A percentile compares a stretch with the other conserved stretches of the same genome.
Evolutionary conservation across 2,113 vertebrate species (phyloP).

Genomic region (Melanerpes formicivorus): DNA sequence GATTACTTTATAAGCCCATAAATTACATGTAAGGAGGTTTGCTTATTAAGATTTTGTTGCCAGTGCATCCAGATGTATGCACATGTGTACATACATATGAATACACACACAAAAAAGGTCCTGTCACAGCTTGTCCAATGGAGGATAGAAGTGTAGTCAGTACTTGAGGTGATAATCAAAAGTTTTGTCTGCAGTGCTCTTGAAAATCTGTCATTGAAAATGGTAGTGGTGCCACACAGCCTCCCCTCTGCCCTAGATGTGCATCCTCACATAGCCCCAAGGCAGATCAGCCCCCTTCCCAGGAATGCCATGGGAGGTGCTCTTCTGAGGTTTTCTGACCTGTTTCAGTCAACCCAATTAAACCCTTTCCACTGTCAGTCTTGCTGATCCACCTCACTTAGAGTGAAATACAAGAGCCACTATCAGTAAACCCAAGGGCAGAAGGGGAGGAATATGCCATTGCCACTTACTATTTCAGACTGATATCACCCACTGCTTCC

Average conservation of each 20-base stretch:
- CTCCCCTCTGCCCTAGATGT: neutral
- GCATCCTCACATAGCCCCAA: rapidly evolving
- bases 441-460: neutral
- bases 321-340: neutral
- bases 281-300: neutral
- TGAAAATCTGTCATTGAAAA: neutral
- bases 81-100: neutral
- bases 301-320: neutral
- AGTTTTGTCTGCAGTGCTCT: neutral
- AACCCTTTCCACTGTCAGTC: neutral
- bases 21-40: neutral
- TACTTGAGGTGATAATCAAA: neutral
- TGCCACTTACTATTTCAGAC: neutral
- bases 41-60: neutral
- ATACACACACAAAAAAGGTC: neutral
- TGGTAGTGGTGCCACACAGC: neutral
- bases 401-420: neutral
- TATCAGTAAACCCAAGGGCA: neutral
- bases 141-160: neutral
- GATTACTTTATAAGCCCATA: neutral
- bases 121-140: neutral
- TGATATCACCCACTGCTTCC: rapidly evolving
- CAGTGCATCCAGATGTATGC: neutral
- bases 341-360: neutral
- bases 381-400: neutral